Evolutionary conservation across 2,113 vertebrate species (phyloP).

Genomic region (Pseudorectes ferrugineus): DNA sequence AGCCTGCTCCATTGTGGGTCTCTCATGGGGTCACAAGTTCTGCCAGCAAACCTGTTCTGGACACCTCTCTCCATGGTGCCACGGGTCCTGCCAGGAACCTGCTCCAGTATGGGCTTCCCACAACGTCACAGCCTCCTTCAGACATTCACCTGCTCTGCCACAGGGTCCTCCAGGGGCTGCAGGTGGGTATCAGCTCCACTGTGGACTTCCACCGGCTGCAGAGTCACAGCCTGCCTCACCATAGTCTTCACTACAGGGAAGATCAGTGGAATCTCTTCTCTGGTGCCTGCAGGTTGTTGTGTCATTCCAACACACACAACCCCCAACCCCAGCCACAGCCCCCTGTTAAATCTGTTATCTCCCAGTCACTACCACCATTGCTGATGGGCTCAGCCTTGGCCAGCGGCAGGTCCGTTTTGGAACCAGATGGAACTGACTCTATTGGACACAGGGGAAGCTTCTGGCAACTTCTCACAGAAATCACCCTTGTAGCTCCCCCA

Average conservation of each 20-base stretch:
- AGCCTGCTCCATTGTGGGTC: background rate
- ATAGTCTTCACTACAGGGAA: background rate
- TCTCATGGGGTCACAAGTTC: background rate
- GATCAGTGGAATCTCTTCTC: background rate
- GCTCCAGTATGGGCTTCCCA: background rate
- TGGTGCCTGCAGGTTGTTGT: background rate
- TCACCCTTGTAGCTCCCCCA: background rate
- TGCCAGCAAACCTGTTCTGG: background rate
- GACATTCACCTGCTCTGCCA: background rate
- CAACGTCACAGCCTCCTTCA: background rate
- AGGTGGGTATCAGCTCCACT: background rate
- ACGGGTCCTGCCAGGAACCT: background rate
- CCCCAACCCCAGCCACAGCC: accelerated
- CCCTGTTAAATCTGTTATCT: background rate
- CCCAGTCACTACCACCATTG: too few relatives aligned
- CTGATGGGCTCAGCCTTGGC: background rate
- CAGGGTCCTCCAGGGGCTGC: background rate
- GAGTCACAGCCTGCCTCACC: background rate
- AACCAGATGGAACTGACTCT: background rate
- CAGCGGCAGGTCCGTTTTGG: accelerated
- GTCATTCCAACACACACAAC: background rate
- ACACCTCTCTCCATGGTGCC: background rate
- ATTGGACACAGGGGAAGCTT: background rate
- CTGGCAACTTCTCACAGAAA: background rate
- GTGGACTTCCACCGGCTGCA: background rate